phyloP scores from a whole-genome alignment of 2,113 vertebrate genomes.

The Oncorhynchus mykiss region DNA sequence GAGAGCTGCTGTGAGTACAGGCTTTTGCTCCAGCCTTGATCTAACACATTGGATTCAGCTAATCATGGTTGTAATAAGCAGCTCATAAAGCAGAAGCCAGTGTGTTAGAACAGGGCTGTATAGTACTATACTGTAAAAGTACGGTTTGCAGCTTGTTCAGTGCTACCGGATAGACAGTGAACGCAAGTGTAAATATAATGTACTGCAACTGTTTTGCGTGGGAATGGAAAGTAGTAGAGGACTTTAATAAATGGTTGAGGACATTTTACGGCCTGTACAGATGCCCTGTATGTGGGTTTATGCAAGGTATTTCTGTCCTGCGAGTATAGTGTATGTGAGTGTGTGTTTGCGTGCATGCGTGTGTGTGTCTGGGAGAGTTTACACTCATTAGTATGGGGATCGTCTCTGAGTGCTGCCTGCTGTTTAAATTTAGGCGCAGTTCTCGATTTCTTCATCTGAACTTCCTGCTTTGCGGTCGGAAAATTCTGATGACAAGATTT shows the following conservation, averaged over 20 bases:
- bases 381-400: too few relatives aligned
- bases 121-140: background rate
- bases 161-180: background rate
- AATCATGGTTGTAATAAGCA: background rate
- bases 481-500: conserved; percentile 79
- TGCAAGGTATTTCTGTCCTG: conserved; percentile 9
- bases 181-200: background rate
- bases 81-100: background rate
- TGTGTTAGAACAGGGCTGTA: too few relatives aligned
- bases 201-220: background rate
- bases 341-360: conserved; percentile 21
- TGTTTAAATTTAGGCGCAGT: conserved; percentile 71
- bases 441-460: conserved; percentile 76
- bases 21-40: too few relatives aligned
- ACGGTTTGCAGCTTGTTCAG: background rate
- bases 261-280: background rate
- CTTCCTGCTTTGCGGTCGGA: conserved; percentile 81
- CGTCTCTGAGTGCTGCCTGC: conserved; percentile 17
- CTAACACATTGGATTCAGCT: too few relatives aligned
- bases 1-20: too few relatives aligned
- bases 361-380: conserved; percentile 23
- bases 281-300: background rate
- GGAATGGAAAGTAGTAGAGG: too few relatives aligned
- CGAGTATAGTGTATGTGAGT: conserved; percentile 17
- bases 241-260: too few relatives aligned